Percentiles rank a stretch among this genome's conserved stretches.
Conservation (phyloP, 2,888 invertebrate species). For the Nomada fucata region DNA sequence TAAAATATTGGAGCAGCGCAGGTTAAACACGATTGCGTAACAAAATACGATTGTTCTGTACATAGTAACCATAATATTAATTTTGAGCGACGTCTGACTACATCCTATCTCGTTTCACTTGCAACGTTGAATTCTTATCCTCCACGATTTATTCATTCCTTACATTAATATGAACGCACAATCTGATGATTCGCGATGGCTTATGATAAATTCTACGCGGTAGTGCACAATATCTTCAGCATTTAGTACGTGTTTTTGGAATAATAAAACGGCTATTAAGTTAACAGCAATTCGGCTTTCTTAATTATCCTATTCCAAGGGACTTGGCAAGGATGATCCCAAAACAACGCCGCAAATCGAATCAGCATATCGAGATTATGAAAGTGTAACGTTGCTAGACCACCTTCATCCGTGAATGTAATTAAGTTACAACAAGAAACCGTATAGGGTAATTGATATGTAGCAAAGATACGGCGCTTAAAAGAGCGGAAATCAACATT, state of each 20-base stretch:
- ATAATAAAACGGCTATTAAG: not conserved
- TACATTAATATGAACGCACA: too few relatives aligned
- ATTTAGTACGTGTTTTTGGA: not conserved
- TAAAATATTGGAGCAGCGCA: too few relatives aligned
- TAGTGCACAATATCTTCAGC: too few relatives aligned
- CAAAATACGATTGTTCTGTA: too few relatives aligned
- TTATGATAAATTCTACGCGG: too few relatives aligned
- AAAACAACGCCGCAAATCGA: constrained; percentile 1
- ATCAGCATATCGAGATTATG: constrained; percentile 14
- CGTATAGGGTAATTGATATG: constrained; percentile 42
- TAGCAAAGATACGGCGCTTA: constrained; percentile 30
- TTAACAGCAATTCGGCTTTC: not conserved
- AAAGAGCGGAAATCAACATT: constrained; percentile 49
- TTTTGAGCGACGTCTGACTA: not conserved
- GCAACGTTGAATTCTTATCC: too few relatives aligned
- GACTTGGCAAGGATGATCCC: not conserved
- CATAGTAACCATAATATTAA: not conserved
- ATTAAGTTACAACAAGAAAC: constrained; percentile 36
- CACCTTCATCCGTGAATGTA: not conserved
- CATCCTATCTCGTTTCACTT: not conserved
- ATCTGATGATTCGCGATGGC: too few relatives aligned
- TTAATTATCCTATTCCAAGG: not conserved
- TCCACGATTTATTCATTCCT: too few relatives aligned
- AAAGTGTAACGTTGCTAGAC: constrained; percentile 33
- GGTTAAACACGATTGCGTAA: too few relatives aligned